Base-by-base conservation (phyloP, 2,113 vertebrate species). In the Picathartes gymnocephalus region DNA sequence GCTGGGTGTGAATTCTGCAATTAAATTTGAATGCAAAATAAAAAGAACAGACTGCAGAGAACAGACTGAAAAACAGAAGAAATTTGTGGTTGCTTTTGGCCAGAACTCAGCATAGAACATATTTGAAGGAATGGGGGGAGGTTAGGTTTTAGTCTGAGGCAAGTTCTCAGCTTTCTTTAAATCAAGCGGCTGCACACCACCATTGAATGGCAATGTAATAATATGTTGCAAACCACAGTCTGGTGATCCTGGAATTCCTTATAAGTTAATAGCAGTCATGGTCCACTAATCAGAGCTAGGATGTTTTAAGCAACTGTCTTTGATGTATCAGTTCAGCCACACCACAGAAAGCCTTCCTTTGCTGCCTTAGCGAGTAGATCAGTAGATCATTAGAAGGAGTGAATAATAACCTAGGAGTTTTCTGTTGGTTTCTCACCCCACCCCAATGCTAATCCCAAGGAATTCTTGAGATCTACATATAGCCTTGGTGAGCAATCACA, bases 191-290 rank as follows among this genome's bases (percentile, higher is more conserved):
- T 91, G 71, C 74, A 48, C 81, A 47, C n/a, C 47, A 45, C 74
- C 9, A 0, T 7, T 72, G 87, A 95, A 85, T 90, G 85, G 62
- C 87, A 95, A 56, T 20, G 30, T 92, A 92, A 91, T 90, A 77
- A 86, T 79, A 95, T 7, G 68, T 92, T 93, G 62, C 93, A 95
- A 90, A 83, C 85, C 92, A 88, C 92, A 88, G 74, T 70, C 92
- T 95, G 85, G 60, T 90, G 87, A 93, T 94, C 78, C 71, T 95
- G 81, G 78, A 82, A 94, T 96, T 97, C 78, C 92, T 62, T 89
- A 77, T 93, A 87, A 80, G 66, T 91, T 96, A 96, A 94, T 93
- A 95, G 92, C 72, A 83, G 92, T 58, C 85, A 90, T 88, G 95
- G 87, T 89, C 92, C 80, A 62, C 92, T 94, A 94, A 91, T 91